Base-by-base conservation (phyloP, 2,797 vertebrate species). In the Falco cherrug region DNA sequence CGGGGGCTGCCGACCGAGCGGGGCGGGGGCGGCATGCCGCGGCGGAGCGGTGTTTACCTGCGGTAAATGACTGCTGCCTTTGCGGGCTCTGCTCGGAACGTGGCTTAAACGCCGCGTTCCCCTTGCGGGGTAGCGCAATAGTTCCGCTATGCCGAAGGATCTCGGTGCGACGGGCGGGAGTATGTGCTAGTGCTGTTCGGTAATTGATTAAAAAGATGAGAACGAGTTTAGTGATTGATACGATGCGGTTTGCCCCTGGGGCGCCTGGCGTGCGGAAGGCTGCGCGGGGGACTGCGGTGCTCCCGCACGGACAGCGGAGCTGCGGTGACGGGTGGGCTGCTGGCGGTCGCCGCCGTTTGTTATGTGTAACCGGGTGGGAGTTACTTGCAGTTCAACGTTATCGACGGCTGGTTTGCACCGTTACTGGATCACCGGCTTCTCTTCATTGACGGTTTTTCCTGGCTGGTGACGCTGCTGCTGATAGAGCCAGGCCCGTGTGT, bases 31-130 rank as follows among this genome's bases (percentile, higher is more conserved):
- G 41, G 41, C 18, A 29, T 33, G 56, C 68, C 21, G 37, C 74
- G 21, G 69, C 11, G 14, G 1, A 53, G 20, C 43, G 0, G 0
- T 4, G 85, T 59, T 69, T 51, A 2, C 39, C 2, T 7, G 39
- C 9, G 18, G n/a, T 22, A 1, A 43, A 16, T 9, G 15, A 29
- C 16, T 13, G 56, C 8, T 77, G 71, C 37, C 43, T 25, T 51
- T 31, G 71, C 68, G 14, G 69, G 6, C 22, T 28, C 14, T 31
- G 45, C 60, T 2, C 6, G 84, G 56, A 47, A 7, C 4, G 89
- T 2, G 87, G 28, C 2, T 63, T 28, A n/a, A 43, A 6, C 26
- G 1, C 2, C 20, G 50, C 6, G 47, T 57, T 77, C 54, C 53
- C 31, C 35, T 22, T 26, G 33, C 74, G 7, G 63, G 29, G 29